Base-by-base conservation (phyloP, 2,888 invertebrate species). In the Aspidiotus rigidus region DNA sequence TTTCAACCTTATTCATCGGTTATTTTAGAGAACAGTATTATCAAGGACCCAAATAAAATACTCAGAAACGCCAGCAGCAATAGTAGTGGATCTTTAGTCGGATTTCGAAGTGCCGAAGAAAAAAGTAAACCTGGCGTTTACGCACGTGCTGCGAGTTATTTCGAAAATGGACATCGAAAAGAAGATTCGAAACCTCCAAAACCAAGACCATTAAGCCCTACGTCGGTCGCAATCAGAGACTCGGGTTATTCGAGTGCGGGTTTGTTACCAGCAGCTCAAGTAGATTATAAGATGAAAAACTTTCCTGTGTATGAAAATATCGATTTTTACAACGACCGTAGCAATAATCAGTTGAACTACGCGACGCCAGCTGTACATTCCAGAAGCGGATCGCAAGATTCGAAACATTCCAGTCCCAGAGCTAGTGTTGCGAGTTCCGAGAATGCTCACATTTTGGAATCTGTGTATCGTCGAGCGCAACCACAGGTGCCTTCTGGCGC, bases 281-380 rank as follows among this genome's bases (percentile, higher is more conserved):
- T 69, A 56, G 66, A 66, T 28, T 44, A 62, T 17, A 57, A 57
- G 39, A 39, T 69, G 41, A 77, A 74, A 73, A 74, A 75, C 61
- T 79, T 79, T 8, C 85, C 86, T 0, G 86, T 91, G 40, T 91
- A 91, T 77, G 91, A 91, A 77, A 91, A 91, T 78, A 83, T 91
- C 67, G 90, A 90, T 73, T 90, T 89, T 77, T 90, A 89, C 80
- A 82, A 83, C 7, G 83, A 83, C 69, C 81, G 82, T 73, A 79
- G 81, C 8, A 79, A 81, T 10, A 74, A 74, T 40, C 77, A 77
- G 66, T 80, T 82, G 81, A 76, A 83, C 39, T 85, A 86, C 76
- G 83, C 81, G 74, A 76, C 76, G 79, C 72, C 79, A 55, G 79
- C 79, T 72, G 77, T 79, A 17, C 77, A 79, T 72, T 80, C 79